Evolutionary conservation across 2,113 vertebrate genomes (phyloP), one percentile per base, ranked within the genome.

Genomic region (Macroglossus sobrinus): DNA sequence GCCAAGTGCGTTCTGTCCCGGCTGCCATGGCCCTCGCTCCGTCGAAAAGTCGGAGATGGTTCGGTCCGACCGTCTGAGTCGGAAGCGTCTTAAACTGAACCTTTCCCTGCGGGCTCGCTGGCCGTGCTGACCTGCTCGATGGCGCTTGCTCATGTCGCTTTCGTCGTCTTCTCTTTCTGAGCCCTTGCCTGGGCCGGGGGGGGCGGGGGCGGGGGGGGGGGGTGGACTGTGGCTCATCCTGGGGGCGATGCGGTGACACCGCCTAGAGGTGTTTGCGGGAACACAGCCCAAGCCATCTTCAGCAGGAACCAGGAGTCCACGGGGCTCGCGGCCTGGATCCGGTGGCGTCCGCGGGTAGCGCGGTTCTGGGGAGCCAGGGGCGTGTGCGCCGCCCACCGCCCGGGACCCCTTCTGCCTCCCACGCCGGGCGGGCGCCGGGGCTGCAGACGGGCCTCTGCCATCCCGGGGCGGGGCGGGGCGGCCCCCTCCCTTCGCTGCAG

Each of bases 381-480:
- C 7, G 11, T 1, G 69, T 8, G 38, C 0, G 50, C 7, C 8
- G 12, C 38, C 63, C 1, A 33, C 26, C 21, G 18, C 61, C 10
- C 13, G 35, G 47, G 28, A 21, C 30, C 84, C 61, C 15, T 1
- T 33, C 30, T 40, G 75, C n/a, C 71, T 79, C 50, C 15, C 21
- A 12, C 11, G 15, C 16, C n/a, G 26, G 71, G 82, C n/a, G 26
- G 71, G 82, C 24, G 21, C 4, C 12, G 3, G 40, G 63, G 28
- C 33, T 90, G n/a, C 69, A 26, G 16, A 30, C 13, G 28, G 40
- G 14, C 50, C 38, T 13, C 43, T 24, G 15, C 30, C 28, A 47
- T 18, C 11, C 10, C 6, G 61, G 24, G 18, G 40, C 2, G 4
- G 4, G n/a, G n/a, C n/a, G n/a, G 19, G 24, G 0, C 8, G 38